Evolutionary conservation across 2,113 vertebrate species (phyloP).

Genomic region (Engystomops pustulosus): DNA sequence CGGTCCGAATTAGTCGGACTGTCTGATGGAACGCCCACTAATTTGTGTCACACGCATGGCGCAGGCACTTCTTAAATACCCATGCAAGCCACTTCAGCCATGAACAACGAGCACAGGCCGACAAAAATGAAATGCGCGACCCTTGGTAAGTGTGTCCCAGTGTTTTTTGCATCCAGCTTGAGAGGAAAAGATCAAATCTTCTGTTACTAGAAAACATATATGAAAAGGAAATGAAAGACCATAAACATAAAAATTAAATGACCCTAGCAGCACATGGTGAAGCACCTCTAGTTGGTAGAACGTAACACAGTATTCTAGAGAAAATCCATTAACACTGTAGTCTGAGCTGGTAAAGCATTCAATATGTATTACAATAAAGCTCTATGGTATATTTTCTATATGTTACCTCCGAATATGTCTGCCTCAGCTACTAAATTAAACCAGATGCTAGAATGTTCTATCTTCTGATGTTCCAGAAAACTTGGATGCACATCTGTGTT

Average conservation of each 20-base stretch:
- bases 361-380: background rate
- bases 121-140: too few relatives aligned
- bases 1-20: too few relatives aligned
- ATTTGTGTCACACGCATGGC: too few relatives aligned
- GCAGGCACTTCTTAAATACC: too few relatives aligned
- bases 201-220: background rate
- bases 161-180: background rate
- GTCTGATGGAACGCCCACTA: too few relatives aligned
- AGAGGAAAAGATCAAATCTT: background rate
- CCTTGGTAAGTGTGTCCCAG: too few relatives aligned
- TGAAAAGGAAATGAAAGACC: background rate
- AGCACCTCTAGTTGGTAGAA: background rate
- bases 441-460: background rate
- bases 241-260: background rate
- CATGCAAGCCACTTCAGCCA: too few relatives aligned
- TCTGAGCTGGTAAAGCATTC: background rate
- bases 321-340: too few relatives aligned
- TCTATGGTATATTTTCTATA: background rate
- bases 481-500: slow-evolving; percentile 17
- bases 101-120: too few relatives aligned
- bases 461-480: slow-evolving; percentile 7
- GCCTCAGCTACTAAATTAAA: background rate
- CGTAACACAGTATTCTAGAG: too few relatives aligned
- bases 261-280: background rate
- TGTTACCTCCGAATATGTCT: too few relatives aligned